Conservation (phyloP, 2,888 invertebrate genomes). For the Molorchus minor region DNA sequence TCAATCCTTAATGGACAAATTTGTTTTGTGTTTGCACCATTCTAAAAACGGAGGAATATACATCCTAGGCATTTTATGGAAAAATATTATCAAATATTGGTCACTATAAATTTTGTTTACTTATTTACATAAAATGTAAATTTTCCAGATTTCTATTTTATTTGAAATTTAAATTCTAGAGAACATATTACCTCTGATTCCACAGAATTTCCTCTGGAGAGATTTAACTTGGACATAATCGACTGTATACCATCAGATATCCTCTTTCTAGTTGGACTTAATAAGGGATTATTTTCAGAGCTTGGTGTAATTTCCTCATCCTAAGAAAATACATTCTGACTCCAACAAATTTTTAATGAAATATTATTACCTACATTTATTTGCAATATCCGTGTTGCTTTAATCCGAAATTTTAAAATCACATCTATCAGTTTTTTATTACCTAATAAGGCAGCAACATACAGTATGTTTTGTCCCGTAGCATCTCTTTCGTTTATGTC, state of each 20-base stretch:
- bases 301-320: slow-evolving; percentile 60
- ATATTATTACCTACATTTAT: slow-evolving; percentile 46
- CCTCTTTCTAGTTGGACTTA: slow-evolving; percentile 73
- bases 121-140: no score
- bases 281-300: slow-evolving; percentile 49
- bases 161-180: no score
- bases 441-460: slow-evolving; percentile 87
- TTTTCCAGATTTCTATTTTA: no score
- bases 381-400: slow-evolving; percentile 62
- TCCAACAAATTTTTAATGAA: slow-evolving; percentile 2
- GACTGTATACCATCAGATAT: slow-evolving; percentile 90
- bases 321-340: slow-evolving; percentile 43
- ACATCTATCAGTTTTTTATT: slow-evolving; percentile 81
- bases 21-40: slow-evolving; percentile 55
- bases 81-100: no score
- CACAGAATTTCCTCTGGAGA: slow-evolving; percentile 65
- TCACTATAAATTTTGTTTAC: no score
- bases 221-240: slow-evolving; percentile 84
- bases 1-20: slow-evolving; percentile 79
- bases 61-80: no score
- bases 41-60: no score
- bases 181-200: slow-evolving; percentile 58
- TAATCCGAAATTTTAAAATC: slow-evolving; percentile 76
- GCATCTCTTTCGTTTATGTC: slow-evolving; percentile 92
- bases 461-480: slow-evolving; percentile 89